Percentiles rank a stretch among this genome's conserved stretches.
Evolutionary conservation across 2,113 vertebrate species (phyloP).

Genomic region (Odontesthes bonariensis): DNA sequence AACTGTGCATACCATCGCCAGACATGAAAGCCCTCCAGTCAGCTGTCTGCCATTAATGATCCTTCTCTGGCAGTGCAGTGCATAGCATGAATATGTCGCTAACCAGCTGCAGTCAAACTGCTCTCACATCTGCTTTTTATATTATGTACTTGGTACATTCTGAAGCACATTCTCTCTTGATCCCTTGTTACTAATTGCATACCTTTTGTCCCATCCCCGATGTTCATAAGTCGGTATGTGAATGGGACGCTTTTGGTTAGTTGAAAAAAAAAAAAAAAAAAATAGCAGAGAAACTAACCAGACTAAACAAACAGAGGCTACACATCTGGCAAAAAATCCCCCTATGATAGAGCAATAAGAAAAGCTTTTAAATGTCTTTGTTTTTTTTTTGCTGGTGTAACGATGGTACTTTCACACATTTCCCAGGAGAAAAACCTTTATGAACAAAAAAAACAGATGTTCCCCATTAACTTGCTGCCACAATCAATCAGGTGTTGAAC

Average conservation of each 20-base stretch:
- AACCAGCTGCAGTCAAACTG: slow-evolving; percentile 80
- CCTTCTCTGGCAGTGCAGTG: slow-evolving; percentile 62
- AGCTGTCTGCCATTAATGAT: slow-evolving; percentile 75
- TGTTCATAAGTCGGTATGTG: slow-evolving; percentile 41
- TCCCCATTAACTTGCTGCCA: slow-evolving; percentile 20
- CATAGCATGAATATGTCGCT: slow-evolving; percentile 75
- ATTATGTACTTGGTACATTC: slow-evolving; percentile 82
- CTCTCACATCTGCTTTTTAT: slow-evolving; percentile 84
- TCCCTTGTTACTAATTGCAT: slow-evolving; percentile 57
- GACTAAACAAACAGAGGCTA: slow-evolving; percentile 42
- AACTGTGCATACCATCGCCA: slow-evolving; percentile 31
- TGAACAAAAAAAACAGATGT: slow-evolving; percentile 4
- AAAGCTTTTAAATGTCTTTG: slow-evolving; percentile 15
- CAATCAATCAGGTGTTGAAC: slow-evolving; percentile 17
- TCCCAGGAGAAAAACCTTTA: slow-evolving; percentile 10
- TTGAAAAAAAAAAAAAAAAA: slow-evolving; percentile 21
- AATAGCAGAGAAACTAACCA: slow-evolving; percentile 38
- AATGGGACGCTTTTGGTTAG: slow-evolving; percentile 24
- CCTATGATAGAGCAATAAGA: slow-evolving; percentile 9
- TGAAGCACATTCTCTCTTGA: slow-evolving; percentile 65
- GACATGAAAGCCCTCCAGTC: slow-evolving; percentile 64
- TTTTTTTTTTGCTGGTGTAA: slow-evolving; percentile 14
- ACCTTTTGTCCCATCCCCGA: slow-evolving; percentile 56
- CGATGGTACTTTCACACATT: slow-evolving; percentile 16
- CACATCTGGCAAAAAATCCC: slow-evolving; percentile 39